A percentile compares a stretch with the other conserved stretches of the same genome.
These are phyloP conservation scores for Rhabdomys dilectus DNA, from an alignment of 2,113 vertebrate genomes.

Conservation along the genomic window DNA sequence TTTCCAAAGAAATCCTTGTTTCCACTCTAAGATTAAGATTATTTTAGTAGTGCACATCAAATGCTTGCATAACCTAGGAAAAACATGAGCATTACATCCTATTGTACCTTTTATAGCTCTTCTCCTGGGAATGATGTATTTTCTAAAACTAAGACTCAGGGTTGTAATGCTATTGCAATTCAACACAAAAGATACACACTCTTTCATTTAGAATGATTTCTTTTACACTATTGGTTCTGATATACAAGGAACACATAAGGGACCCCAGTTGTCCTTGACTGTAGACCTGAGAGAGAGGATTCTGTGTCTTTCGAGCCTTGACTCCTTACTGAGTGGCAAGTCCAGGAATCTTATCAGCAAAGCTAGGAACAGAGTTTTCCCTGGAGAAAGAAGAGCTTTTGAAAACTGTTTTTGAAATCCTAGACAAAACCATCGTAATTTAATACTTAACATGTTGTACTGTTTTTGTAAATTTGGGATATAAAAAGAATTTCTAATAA, in stretches of 20 bases:
- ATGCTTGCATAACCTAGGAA: conserved; percentile 43
- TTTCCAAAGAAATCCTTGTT: neutral
- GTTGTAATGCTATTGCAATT: neutral
- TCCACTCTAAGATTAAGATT: neutral
- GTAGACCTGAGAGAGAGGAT: neutral
- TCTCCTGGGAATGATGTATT: conserved; percentile 36
- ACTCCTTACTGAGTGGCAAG: neutral
- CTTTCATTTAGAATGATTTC: conserved; percentile 49
- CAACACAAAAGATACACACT: conserved; percentile 45
- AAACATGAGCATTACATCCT: neutral
- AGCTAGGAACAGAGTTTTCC: neutral
- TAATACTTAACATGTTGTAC: neutral
- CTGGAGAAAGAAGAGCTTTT: neutral
- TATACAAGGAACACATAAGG: neutral
- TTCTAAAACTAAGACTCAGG: conserved; percentile 33
- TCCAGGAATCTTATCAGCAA: conserved; percentile 42
- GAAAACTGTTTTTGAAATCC: neutral
- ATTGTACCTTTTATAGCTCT: conserved; percentile 46
- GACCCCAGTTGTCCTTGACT: neutral
- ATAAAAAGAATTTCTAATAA: neutral
- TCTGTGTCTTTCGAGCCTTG: neutral
- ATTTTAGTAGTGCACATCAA: neutral
- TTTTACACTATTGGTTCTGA: conserved; percentile 45
- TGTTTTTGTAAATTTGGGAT: neutral
- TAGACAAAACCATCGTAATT: neutral